phyloP scores from a whole-genome alignment of 1,140 invertebrate genomes.

The Pygmarrhopalites habei region DNA sequence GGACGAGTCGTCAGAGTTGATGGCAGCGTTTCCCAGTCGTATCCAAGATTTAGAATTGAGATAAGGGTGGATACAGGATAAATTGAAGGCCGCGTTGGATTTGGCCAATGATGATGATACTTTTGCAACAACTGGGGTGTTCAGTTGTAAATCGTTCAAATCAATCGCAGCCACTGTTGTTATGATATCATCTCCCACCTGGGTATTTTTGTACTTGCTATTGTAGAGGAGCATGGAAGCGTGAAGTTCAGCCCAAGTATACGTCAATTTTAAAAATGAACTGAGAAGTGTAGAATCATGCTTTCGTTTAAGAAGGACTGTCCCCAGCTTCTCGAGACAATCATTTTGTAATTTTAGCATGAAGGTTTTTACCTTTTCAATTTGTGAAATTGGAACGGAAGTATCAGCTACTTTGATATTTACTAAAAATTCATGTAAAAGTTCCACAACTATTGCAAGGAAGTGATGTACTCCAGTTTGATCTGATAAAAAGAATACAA shows the following conservation, averaged over 20 bases:
- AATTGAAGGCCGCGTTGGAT: background rate
- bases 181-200: too few relatives aligned
- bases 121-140: too few relatives aligned
- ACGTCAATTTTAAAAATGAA: background rate
- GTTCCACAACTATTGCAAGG: constrained; percentile 14
- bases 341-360: constrained; percentile 18
- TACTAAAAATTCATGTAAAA: constrained; percentile 22
- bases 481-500: constrained; percentile 5
- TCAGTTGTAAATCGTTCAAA: too few relatives aligned
- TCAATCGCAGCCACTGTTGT: too few relatives aligned
- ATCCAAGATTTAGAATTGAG: background rate
- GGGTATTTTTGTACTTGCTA: background rate
- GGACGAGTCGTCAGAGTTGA: background rate
- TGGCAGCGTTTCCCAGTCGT: background rate
- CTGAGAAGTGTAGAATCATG: background rate
- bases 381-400: constrained; percentile 1
- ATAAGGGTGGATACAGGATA: background rate
- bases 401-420: constrained; percentile 31
- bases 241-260: constrained; percentile 1
- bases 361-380: constrained; percentile 21
- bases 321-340: constrained; percentile 11
- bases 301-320: background rate
- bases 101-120: too few relatives aligned
- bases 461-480: background rate
- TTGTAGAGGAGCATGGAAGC: background rate